These are phyloP conservation scores for Stratiomys singularior DNA, from an alignment of 2,888 invertebrate species.

Conservation along the genomic window DNA sequence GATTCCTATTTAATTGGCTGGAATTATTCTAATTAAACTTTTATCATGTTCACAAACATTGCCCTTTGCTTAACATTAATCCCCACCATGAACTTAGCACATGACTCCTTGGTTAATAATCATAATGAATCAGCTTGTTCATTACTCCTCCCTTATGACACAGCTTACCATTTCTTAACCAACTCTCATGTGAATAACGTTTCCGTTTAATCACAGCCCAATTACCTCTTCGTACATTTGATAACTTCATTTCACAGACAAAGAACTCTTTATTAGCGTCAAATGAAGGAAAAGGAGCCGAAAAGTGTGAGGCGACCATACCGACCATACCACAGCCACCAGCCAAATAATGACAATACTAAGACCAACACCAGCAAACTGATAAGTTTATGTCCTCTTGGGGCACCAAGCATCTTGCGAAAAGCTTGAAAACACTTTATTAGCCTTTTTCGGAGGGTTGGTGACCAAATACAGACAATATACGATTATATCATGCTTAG, in stretches of 20 bases:
- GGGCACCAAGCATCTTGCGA: constrained; percentile 29
- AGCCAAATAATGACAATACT: neutral
- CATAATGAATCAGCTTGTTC: neutral
- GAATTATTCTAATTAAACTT: too few species aligned
- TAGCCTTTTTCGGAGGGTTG: constrained; percentile 13
- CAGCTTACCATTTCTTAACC: neutral
- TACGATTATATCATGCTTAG: neutral
- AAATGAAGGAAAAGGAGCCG: neutral
- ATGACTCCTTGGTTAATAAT: neutral
- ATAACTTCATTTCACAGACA: neutral
- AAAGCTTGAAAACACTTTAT: constrained; percentile 26
- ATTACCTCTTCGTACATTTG: constrained; percentile 21
- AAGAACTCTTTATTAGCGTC: neutral
- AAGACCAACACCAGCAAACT: neutral
- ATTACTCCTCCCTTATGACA: neutral
- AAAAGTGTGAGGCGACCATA: neutral
- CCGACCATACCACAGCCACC: neutral
- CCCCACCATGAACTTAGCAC: neutral
- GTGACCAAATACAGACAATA: constrained; percentile 5
- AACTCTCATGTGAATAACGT: neutral
- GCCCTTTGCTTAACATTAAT: too few species aligned
- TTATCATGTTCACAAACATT: too few species aligned
- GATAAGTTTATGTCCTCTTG: constrained; percentile 22
- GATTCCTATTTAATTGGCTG: too few species aligned
- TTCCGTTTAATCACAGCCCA: constrained; percentile 11